A percentile compares a stretch with the other conserved stretches of the same genome.
Conservation (phyloP, 2,888 invertebrate species). For the Diplazon laetatorius region DNA sequence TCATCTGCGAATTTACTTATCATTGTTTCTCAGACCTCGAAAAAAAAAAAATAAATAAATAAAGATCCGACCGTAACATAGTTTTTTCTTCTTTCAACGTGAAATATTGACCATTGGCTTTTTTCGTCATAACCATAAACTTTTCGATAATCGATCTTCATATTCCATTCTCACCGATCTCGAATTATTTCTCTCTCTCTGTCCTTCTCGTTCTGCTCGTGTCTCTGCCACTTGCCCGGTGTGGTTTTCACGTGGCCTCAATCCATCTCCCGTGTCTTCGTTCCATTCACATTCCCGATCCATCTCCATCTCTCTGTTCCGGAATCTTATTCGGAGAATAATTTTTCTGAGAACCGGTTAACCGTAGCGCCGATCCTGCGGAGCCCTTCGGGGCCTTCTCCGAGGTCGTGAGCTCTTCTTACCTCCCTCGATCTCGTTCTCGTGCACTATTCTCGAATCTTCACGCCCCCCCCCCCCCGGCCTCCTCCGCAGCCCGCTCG, state of each 20-base stretch:
- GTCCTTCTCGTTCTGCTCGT: conserved; percentile 10
- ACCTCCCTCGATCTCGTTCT: conserved; percentile 23
- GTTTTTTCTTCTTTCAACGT: conserved; percentile 22
- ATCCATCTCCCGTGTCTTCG: conserved; percentile 19
- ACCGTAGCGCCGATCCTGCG: conserved; percentile 48
- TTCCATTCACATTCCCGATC: conserved; percentile 7
- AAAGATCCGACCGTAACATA: too few species aligned
- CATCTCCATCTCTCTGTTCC: conserved; percentile 55
- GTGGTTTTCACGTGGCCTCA: conserved; percentile 15
- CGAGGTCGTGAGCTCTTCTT: conserved; percentile 59
- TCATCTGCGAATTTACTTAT: conserved; percentile 10
- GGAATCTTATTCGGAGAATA: conserved; percentile 65
- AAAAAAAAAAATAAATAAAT: too few species aligned
- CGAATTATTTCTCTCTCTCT: conserved; percentile 39
- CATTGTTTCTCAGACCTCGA: background rate
- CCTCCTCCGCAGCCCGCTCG: too few species aligned
- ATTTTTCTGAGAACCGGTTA: conserved; percentile 64
- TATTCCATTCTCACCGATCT: conserved; percentile 55
- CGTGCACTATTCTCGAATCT: conserved; percentile 28
- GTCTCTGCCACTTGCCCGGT: background rate
- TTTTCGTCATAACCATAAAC: conserved; percentile 50
- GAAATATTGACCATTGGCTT: conserved; percentile 41
- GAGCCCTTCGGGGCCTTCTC: conserved; percentile 59
- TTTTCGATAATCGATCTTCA: conserved; percentile 62
- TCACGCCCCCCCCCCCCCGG: too few species aligned